Percentiles rank a stretch among this genome's conserved stretches.
These are phyloP conservation scores for Strix aluco DNA, from an alignment of 2,113 vertebrate species.

Conservation along the genomic window DNA sequence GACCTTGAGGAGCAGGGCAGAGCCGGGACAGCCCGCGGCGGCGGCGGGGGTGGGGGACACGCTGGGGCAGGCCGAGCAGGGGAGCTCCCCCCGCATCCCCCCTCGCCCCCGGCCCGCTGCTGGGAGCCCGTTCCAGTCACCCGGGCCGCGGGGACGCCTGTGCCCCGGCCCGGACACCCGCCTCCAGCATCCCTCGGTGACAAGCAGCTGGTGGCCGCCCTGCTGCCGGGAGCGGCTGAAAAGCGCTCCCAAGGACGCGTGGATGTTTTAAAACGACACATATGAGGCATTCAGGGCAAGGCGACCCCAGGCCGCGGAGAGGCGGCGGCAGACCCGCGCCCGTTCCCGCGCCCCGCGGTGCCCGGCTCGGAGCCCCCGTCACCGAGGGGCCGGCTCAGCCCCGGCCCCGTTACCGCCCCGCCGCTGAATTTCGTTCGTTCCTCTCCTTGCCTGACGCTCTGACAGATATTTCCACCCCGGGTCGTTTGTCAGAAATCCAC, in stretches of 20 bases:
- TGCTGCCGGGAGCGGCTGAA: not conserved
- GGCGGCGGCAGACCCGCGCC: accelerated
- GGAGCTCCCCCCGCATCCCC: not conserved
- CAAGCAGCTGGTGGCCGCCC: not conserved
- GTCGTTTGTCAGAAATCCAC: not conserved
- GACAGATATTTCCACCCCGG: not conserved
- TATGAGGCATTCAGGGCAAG: not conserved
- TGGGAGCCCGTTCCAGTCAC: not conserved
- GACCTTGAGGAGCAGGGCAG: not conserved
- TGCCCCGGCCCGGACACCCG: not conserved
- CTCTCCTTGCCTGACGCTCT: not conserved
- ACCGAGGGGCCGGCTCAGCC: not conserved
- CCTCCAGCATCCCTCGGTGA: not conserved
- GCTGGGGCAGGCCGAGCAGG: not conserved
- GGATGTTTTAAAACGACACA: not conserved
- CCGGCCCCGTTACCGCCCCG: no score
- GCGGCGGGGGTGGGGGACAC: not conserved
- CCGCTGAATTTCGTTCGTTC: not conserved
- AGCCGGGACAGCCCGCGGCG: not conserved
- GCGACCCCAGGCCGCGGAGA: not conserved
- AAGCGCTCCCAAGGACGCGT: not conserved
- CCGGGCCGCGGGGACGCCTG: not conserved
- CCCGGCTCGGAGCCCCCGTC: no score
- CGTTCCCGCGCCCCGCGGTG: no score
- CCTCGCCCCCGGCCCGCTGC: not conserved